Base-by-base conservation (phyloP, 2,888 invertebrate species). In the Melanophora roralis region DNA sequence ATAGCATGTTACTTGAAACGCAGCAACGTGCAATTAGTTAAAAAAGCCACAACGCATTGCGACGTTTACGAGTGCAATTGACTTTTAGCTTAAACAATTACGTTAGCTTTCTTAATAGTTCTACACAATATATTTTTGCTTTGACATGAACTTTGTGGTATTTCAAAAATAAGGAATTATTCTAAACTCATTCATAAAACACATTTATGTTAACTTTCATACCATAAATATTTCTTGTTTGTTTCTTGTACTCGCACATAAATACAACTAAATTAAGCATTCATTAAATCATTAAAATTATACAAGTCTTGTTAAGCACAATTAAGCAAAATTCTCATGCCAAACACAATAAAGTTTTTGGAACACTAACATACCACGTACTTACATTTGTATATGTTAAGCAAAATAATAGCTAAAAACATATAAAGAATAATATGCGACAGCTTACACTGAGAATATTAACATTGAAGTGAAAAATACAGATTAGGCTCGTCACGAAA, bases 271-370 rank as follows among this genome's bases (percentile, higher is more conserved):
- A n/a, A 5, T 27, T 1, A 19, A 38, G 53, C 64, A 65, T 65
- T 21, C 23, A 40, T 40, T 43, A 32, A 64, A 62, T 74, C 62
- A 62, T 55, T 14, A 51, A 53, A 62, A 72, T 72, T 51, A 23
- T 16, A 32, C 49, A 55, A 47, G 60, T 71, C 49, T 67, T 71
- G 19, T 38, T 47, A 64, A 60, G 40, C 71, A 53, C 21, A 65
- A 68, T 49, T 43, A 51, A 76, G 75, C 80, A 57, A 79, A 80
- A 72, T 80, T 80, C 76, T 72, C 80, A 80, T 80, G 80, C 80
- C 75, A 72, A 80, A 43, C 49, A 59, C 62, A 72, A 45, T 62
- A 43, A 27, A 21, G 12, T 16, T 43, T 67, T 32, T 71, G 0
- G 40, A 64, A 45, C 47, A 55, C 55, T n/a, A n/a, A 51, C 45